Base-by-base conservation (phyloP, 2,888 invertebrate species). In the Bruchidius siliquastri region DNA sequence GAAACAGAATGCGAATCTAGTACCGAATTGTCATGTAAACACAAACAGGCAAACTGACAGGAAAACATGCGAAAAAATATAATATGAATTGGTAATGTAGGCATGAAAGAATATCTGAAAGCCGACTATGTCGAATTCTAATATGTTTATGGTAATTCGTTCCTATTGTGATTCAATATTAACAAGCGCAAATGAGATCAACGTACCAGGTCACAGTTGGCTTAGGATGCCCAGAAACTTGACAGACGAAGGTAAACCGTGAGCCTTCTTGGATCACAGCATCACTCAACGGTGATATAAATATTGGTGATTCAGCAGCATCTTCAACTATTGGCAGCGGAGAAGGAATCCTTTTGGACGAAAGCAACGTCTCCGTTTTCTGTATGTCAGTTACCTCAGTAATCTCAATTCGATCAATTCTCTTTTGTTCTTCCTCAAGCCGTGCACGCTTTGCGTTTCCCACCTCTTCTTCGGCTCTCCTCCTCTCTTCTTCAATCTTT, bases 161-260 rank as follows among this genome's bases (percentile, higher is more conserved):
- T n/a, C n/a, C n/a, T n/a, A n/a, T n/a, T n/a, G n/a, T n/a, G n/a
- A n/a, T n/a, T n/a, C n/a, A n/a, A n/a, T n/a, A n/a, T n/a, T n/a
- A n/a, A n/a, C n/a, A n/a, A n/a, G n/a, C n/a, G n/a, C n/a, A n/a
- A n/a, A n/a, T n/a, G n/a, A n/a, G n/a, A n/a, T n/a, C n/a, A n/a
- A 49, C 49, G 13, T 91, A 92, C 96, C 96, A 96, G 73, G 90
- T 89, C 0, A 93, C 88, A 71, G 88, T 87, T 0, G 93, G 92
- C 70, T 86, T 83, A 0, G 93, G 93, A 70, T 87, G 86, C 3
- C 92, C 93, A 1, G 87, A 87, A 0, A 93, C 90, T 77, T 89
- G 90, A 81, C 89, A 91, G 69, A 89, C 88, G 77, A 91, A 90
- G 0, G 87, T 88, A 77, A 91, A 89, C 75, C 86, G 88, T 2